Base-by-base conservation (phyloP, 2,888 invertebrate genomes). In the Melieria picta region DNA sequence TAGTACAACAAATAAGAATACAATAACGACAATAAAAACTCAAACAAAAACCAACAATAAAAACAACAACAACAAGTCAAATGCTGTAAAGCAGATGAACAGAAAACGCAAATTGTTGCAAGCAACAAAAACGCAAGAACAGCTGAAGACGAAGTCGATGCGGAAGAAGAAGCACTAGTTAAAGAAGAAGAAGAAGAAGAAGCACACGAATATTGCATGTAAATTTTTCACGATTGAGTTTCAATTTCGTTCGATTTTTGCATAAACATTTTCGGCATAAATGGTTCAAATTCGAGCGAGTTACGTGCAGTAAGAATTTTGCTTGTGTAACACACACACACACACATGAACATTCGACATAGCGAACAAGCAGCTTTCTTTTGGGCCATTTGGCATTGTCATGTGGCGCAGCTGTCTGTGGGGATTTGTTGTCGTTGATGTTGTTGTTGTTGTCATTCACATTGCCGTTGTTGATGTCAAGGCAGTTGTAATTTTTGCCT, bases 171-270 rank as follows among this genome's bases (percentile, higher is more conserved):
- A 13, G 52, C 45, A 4, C 7, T 43, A n/a, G 43, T 10, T 6
- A 56, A 61, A 30, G 3, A 45, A 65, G 50, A 43, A 30, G 45
- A 61, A 48, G 52, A 45, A 62, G 61, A n/a, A 50, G 13, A 42
- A 4, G 16, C 30, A 30, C 30, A 30, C 30, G 30, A 30, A 30
- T 30, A 30, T 30, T 30, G 30, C 11, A 62, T 61, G 69, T 42
- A 70, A 66, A 67, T 61, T 61, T 65, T 47, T 13, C 13, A 50
- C 47, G 16, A 56, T 56, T 69, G 65, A 65, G 60, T 68, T 72
- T 69, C 65, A 61, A 69, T 72, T 61, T 47, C 60, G 60, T 50
- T 60, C 60, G 43, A 2, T 48, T 5, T 16, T 16, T 30, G 10
- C 58, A 16, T 58, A 10, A 58, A 30, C 30, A 30, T 30, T 30